Evolutionary conservation across 1,140 invertebrate species (phyloP).

Genomic region (Neodiprion virginianus): DNA sequence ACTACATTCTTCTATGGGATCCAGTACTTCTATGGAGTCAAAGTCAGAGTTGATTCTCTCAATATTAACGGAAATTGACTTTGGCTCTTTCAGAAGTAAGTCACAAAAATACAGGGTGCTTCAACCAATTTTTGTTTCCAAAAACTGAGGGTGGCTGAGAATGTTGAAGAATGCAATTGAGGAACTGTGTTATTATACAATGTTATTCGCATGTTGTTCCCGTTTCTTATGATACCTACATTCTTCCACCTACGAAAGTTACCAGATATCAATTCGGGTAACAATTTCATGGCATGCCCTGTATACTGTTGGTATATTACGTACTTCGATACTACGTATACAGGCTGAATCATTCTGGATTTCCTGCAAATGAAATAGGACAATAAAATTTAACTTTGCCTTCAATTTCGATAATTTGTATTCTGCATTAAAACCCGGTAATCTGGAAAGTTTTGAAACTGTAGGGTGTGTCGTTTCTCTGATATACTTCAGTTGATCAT

Average conservation of each 20-base stretch:
- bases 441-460: no score
- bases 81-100: background rate
- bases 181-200: no score
- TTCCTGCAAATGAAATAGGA: no score
- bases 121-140: background rate
- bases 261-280: background rate
- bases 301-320: background rate
- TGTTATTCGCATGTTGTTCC: no score
- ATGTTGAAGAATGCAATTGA: background rate
- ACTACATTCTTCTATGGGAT: no score
- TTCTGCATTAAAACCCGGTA: no score
- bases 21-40: background rate
- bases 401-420: no score
- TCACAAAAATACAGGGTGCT: background rate
- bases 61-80: background rate
- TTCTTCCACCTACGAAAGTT: background rate
- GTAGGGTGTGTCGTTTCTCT: no score
- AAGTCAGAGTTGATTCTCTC: background rate
- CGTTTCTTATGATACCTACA: background rate
- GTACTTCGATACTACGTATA: background rate
- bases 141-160: background rate
- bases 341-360: no score
- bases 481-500: no score
- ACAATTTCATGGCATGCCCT: background rate
- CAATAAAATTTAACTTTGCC: no score